A percentile compares a stretch with the other conserved stretches of the same genome.
Evolutionary conservation across 1,140 invertebrate genomes (phyloP).

Genomic region (Drosophila prosaltans): DNA sequence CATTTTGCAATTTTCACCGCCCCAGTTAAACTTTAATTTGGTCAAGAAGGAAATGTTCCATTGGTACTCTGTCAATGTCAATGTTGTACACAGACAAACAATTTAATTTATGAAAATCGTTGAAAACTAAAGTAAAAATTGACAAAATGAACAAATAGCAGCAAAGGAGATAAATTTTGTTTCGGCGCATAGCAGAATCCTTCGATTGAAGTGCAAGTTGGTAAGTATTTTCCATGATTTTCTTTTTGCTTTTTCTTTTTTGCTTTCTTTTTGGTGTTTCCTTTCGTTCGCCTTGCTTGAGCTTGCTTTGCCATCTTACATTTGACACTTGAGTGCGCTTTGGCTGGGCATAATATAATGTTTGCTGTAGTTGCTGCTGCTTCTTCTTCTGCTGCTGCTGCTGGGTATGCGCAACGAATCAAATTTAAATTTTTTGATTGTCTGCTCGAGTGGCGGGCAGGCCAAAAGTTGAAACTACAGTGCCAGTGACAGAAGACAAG

Average conservation of each 20-base stretch:
- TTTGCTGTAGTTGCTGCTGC: slow-evolving; percentile 42
- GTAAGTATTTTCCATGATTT: slow-evolving; percentile 35
- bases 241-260: slow-evolving; percentile 21
- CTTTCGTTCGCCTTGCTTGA: background rate
- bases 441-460: slow-evolving; percentile 75
- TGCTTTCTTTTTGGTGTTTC: slow-evolving; percentile 23
- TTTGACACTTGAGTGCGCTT: slow-evolving; percentile 76
- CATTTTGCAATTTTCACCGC: too few species aligned
- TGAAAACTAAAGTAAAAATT: slow-evolving; percentile 72
- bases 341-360: slow-evolving; percentile 28
- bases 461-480: slow-evolving; percentile 48
- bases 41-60: background rate
- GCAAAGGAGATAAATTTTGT: slow-evolving; percentile 29
- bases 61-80: slow-evolving; percentile 36
- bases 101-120: slow-evolving; percentile 76
- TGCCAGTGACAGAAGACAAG: background rate
- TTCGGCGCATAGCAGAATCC: slow-evolving; percentile 32
- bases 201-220: slow-evolving; percentile 61
- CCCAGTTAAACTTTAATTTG: background rate
- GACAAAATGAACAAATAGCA: slow-evolving; percentile 57
- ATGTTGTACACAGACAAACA: slow-evolving; percentile 67
- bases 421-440: slow-evolving; percentile 82
- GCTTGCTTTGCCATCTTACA: slow-evolving; percentile 50
- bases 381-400: slow-evolving; percentile 41
- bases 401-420: slow-evolving; percentile 76